phyloP scores from a whole-genome alignment of 2,797 vertebrate genomes.

The Scolopax bukidnonensis region DNA sequence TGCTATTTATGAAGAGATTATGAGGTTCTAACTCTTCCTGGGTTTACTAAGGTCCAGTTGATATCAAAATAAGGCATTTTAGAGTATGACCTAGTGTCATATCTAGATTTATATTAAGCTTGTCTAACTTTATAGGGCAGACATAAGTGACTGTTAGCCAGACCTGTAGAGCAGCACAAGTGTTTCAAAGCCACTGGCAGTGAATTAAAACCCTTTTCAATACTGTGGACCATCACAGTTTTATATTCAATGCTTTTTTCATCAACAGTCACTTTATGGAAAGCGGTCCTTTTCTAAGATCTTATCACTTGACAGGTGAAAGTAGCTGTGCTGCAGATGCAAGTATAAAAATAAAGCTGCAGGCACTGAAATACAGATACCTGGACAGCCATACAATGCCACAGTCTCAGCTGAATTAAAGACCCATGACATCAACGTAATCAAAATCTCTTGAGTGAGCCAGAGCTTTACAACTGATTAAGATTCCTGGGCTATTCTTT shows the following conservation, averaged over 20 bases:
- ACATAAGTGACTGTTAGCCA: neutral
- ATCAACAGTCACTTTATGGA: neutral
- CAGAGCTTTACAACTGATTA: constrained; percentile 52
- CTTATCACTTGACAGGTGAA: fast-evolving
- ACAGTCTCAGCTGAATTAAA: constrained; percentile 23
- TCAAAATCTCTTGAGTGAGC: constrained; percentile 45
- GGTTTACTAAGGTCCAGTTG: neutral
- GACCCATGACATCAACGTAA: constrained; percentile 2
- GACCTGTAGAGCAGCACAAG: neutral
- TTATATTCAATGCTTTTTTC: neutral
- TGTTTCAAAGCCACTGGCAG: neutral
- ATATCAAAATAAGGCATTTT: neutral
- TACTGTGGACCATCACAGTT: neutral
- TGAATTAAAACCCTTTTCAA: neutral
- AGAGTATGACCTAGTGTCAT: neutral
- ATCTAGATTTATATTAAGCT: neutral
- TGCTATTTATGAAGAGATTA: neutral
- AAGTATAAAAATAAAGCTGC: neutral
- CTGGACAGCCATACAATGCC: constrained; percentile 29
- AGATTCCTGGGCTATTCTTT: constrained; percentile 50
- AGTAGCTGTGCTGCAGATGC: neutral
- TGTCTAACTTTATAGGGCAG: neutral
- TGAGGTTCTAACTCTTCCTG: neutral
- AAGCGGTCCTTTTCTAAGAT: neutral
- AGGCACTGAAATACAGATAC: neutral